Percentiles rank a stretch among this genome's conserved stretches.
Conservation (phyloP, 2,797 vertebrate genomes). For the Phoxinus dragarum region DNA sequence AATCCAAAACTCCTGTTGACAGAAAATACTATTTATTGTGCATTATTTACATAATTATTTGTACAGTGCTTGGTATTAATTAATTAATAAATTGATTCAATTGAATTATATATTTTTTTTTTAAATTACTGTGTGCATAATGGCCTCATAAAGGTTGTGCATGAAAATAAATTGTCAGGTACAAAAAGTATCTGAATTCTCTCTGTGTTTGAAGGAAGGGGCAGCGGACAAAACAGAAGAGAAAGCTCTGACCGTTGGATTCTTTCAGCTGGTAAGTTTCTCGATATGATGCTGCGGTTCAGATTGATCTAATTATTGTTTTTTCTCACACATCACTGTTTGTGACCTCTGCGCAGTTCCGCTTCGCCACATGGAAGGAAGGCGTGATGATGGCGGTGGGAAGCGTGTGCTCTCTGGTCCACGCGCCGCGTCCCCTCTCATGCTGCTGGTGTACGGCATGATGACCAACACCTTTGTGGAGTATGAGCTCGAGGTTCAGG, state of each 20-base stretch:
- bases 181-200: not conserved
- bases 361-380: constrained; percentile 86
- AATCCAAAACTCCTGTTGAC: not conserved
- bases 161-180: not conserved
- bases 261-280: constrained; percentile 79
- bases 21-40: not conserved
- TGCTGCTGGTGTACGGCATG: constrained; percentile 87
- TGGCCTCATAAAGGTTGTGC: not conserved
- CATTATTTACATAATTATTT: not conserved
- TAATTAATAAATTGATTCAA: not conserved
- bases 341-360: constrained; percentile 78
- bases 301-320: not conserved
- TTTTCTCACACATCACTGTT: not conserved
- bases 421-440: constrained; percentile 84
- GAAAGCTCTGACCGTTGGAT: constrained; percentile 72
- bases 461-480: constrained; percentile 93
- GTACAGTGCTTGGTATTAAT: not conserved
- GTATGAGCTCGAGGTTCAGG: constrained; percentile 87
- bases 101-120: not conserved
- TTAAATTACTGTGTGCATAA: not conserved
- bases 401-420: constrained; percentile 84
- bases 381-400: constrained; percentile 87
- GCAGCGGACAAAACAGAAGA: constrained; percentile 60
- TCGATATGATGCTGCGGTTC: not conserved
- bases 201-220: constrained; percentile 66